These are phyloP conservation scores for Drosophila lacertosa DNA, from an alignment of 1,140 invertebrate species.

Conservation along the genomic window DNA sequence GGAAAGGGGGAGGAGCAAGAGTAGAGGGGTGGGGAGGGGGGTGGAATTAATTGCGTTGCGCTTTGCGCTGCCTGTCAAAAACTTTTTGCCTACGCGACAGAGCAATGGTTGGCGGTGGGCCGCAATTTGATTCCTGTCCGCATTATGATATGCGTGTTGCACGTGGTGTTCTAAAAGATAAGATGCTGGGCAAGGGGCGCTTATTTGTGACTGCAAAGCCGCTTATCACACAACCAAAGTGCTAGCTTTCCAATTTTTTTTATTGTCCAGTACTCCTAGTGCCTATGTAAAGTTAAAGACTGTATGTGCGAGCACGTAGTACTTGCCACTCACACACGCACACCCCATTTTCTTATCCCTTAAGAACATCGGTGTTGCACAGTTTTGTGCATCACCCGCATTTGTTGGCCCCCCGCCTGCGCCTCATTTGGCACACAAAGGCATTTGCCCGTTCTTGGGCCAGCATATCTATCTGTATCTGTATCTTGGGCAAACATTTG, in stretches of 20 bases:
- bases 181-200: no score
- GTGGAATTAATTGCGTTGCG: constrained; percentile 62
- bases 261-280: neutral
- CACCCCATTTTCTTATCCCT: neutral
- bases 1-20: no score
- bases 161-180: no score
- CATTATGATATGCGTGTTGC: constrained; percentile 21
- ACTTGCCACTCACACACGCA: constrained; percentile 6
- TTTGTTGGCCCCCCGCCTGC: neutral
- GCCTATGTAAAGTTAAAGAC: constrained; percentile 3
- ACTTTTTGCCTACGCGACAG: constrained; percentile 2
- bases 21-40: no score
- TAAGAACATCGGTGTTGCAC: constrained; percentile 2
- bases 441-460: neutral
- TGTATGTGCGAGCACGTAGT: constrained; percentile 17
- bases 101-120: neutral
- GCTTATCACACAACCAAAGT: constrained; percentile 13
- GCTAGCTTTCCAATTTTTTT: neutral
- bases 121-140: constrained; percentile 19
- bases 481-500: constrained; percentile 27
- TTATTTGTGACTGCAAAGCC: constrained; percentile 1
- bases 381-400: constrained; percentile 16
- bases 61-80: constrained; percentile 28
- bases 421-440: constrained; percentile 22
- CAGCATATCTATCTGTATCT: constrained; percentile 15